A percentile compares a stretch with the other conserved stretches of the same genome.
phyloP scores from a whole-genome alignment of 2,797 vertebrate species.

The Crocodylus rhombifer region DNA sequence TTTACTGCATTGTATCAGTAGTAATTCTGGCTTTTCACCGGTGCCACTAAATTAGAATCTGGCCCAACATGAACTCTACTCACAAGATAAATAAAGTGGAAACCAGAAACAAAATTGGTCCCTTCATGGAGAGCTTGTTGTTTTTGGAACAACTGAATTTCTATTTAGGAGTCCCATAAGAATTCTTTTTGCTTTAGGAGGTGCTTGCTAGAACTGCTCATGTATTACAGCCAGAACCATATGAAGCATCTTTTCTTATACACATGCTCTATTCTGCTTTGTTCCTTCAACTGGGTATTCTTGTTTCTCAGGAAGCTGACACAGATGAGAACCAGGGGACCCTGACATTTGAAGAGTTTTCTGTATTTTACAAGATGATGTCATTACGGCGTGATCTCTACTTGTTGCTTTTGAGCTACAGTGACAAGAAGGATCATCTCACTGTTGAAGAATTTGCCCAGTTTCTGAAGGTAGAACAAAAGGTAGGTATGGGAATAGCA shows the following conservation, averaged over 20 bases:
- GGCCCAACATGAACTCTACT: not conserved
- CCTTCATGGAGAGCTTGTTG: not conserved
- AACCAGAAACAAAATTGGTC: not conserved
- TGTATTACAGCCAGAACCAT: not conserved
- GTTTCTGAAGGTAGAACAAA: conserved; percentile 93
- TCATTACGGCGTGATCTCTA: conserved; percentile 95
- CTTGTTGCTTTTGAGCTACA: conserved; percentile 93
- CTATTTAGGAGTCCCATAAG: not conserved
- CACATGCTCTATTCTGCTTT: not conserved
- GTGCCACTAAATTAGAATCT: not conserved
- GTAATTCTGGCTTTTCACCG: not conserved
- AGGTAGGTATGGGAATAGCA: conserved; percentile 83
- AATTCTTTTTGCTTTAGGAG: not conserved
- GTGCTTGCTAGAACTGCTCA: not conserved
- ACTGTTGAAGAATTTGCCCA: conserved; percentile 91
- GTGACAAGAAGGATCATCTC: conserved; percentile 96
- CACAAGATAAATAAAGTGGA: not conserved
- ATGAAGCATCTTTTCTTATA: not conserved
- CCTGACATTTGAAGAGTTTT: conserved; percentile 96
- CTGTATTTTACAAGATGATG: conserved; percentile 99
- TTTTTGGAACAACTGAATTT: not conserved
- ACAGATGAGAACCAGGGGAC: conserved; percentile 97
- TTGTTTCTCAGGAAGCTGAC: conserved; percentile 91
- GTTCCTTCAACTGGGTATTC: not conserved
- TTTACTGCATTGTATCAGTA: not conserved